Evolutionary conservation across 2,113 vertebrate species (phyloP).

Genomic region (Rhinoderma darwinii): DNA sequence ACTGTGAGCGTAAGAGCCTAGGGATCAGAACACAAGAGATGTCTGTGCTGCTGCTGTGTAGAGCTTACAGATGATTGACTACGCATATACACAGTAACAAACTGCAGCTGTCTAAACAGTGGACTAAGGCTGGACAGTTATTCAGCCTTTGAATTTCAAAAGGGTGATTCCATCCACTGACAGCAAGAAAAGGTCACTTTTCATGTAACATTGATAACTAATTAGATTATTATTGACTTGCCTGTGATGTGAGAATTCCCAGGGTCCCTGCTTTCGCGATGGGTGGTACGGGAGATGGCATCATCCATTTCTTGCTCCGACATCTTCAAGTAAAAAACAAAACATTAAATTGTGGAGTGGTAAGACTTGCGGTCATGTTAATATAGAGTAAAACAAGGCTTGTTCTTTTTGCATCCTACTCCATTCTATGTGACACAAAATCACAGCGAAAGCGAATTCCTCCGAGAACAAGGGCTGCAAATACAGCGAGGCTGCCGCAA

Average conservation of each 20-base stretch:
- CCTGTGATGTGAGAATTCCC: conserved; percentile 77
- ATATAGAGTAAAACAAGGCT: not conserved
- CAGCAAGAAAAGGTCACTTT: too few relatives aligned
- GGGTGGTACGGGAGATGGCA: conserved; percentile 85
- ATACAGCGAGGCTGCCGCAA: not conserved
- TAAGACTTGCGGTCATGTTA: not conserved
- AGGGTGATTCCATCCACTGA: too few relatives aligned
- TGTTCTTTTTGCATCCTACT: conserved; percentile 25
- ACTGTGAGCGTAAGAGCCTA: too few relatives aligned
- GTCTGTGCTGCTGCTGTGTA: too few relatives aligned
- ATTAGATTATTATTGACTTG: conserved; percentile 61
- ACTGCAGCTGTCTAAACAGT: too few relatives aligned
- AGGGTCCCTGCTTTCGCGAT: conserved; percentile 81
- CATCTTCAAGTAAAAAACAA: conserved; percentile 72
- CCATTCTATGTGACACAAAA: not conserved
- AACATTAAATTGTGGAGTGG: conserved; percentile 44
- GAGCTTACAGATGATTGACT: too few relatives aligned
- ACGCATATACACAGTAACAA: too few relatives aligned
- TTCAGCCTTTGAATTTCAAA: too few relatives aligned
- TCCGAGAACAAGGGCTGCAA: not conserved
- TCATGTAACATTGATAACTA: not conserved
- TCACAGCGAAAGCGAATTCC: conserved; percentile 36
- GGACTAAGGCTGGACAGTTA: too few relatives aligned
- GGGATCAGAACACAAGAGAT: too few relatives aligned
- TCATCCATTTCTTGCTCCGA: conserved; percentile 98